Evolutionary conservation across 2,797 vertebrate species (phyloP), one percentile per base, ranked within the genome.

Genomic region (Macrochelys suwanniensis): DNA sequence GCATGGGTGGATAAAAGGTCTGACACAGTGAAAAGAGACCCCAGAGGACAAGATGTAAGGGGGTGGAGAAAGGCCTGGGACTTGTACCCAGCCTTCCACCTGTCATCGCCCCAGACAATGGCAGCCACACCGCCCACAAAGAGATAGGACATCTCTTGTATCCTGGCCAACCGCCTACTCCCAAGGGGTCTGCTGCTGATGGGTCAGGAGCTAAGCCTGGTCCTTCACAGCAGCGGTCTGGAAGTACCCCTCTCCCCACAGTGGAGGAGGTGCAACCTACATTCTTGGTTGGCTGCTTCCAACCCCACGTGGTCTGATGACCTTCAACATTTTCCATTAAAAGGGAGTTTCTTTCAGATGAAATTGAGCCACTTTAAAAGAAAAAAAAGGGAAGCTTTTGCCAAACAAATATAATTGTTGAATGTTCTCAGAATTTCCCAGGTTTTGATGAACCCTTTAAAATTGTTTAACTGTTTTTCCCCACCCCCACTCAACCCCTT

Each of bases 1-100:
- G n/a, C n/a, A n/a, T 11, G 28, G 31, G 28, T 33, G 28, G 31
- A 61, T 33, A 33, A 7, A n/a, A 7, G 15, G 7, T 17, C 61
- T 68, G n/a, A 37, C n/a, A 37, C 17, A 37, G n/a, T 37, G 17
- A 19, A 68, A n/a, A 61, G 89, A 93, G 93, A 94, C 47, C 26
- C 95, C 91, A 94, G 83, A 78, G 82, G 83, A 90, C 54, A 82
- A 91, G 93, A 90, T 37, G 33, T 80, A 90, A 91, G 37, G 51
- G 79, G 33, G 37, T 94, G 95, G 91, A 94, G 89, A 80, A 4
- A 87, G 94, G 91, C 92, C 95, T 94, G 92, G 85, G 87, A 96
- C 92, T 95, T 90, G 87, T 91, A 93, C 87, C 91, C 78, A 93
- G 53, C 85, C 78, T 93, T 93, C 88, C 53, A 80, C 94, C 91